A percentile compares a stretch with the other conserved stretches of the same genome.
phyloP scores from a whole-genome alignment of 2,113 vertebrate species.

The Poicephalus gulielmi region DNA sequence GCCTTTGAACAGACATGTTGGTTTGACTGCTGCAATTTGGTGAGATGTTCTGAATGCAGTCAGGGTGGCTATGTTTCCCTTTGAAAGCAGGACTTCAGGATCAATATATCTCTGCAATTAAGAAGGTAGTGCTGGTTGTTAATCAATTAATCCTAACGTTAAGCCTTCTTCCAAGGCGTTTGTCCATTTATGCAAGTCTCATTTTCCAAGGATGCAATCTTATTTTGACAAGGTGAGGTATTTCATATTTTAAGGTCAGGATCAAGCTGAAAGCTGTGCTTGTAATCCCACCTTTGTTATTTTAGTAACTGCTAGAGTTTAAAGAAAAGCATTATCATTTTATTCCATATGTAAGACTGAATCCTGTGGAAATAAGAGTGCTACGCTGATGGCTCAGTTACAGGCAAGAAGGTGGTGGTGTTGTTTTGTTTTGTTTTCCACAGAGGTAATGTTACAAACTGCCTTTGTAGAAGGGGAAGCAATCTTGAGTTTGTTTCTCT shows the following conservation, averaged over 20 bases:
- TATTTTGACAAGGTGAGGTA: background rate
- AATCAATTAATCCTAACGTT: background rate
- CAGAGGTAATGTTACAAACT: background rate
- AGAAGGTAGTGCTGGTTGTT: background rate
- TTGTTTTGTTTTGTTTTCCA: background rate
- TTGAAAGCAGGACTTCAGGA: background rate
- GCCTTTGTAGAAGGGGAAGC: background rate
- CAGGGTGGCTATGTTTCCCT: background rate
- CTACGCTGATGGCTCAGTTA: background rate
- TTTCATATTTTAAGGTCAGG: background rate
- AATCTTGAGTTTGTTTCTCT: no score
- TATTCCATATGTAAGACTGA: background rate
- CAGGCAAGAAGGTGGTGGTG: background rate
- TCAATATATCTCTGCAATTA: background rate
- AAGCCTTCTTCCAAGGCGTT: background rate
- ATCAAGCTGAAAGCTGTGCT: background rate
- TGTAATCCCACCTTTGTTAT: background rate
- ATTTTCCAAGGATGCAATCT: background rate
- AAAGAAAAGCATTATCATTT: background rate
- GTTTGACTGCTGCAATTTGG: background rate
- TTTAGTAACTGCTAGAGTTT: background rate
- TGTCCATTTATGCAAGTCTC: background rate
- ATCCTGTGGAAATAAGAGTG: background rate
- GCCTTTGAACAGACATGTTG: background rate
- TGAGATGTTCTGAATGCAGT: background rate